Conservation (phyloP, 2,113 vertebrate genomes). For the Elaphurus davidianus region DNA sequence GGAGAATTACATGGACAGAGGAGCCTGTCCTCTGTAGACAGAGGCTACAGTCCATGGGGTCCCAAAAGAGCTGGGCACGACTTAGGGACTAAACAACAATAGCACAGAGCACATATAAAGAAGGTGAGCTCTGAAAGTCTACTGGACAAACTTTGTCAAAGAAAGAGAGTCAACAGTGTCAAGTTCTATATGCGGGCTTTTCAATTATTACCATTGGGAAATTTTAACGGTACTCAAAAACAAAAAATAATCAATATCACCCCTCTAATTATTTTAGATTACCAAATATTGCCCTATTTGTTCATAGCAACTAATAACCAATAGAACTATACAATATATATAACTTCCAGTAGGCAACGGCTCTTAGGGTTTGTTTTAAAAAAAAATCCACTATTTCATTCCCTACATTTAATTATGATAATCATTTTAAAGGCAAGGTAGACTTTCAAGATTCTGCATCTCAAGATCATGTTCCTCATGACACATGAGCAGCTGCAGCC, state of each 20-base stretch:
- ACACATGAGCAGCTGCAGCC: background rate
- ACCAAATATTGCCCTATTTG: background rate
- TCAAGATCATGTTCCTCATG: background rate
- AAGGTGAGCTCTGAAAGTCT: background rate
- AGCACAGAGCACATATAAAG: background rate
- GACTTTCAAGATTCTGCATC: background rate
- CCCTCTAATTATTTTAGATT: conserved; percentile 8
- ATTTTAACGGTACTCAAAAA: background rate
- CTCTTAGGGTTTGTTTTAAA: background rate
- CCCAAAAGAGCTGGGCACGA: background rate
- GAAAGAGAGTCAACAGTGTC: conserved; percentile 6
- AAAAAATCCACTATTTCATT: background rate
- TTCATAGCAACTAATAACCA: background rate
- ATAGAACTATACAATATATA: background rate
- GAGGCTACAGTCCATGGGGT: background rate
- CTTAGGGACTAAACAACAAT: background rate
- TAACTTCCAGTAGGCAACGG: background rate
- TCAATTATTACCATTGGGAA: background rate
- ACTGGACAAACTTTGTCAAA: background rate
- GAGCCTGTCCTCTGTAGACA: background rate
- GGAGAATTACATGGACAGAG: background rate
- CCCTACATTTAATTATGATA: conserved; percentile 7
- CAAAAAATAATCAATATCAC: background rate
- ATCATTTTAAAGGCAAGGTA: background rate
- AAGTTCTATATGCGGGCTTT: conserved; percentile 9